Percentiles rank a stretch among this genome's conserved stretches.
Conservation (phyloP, 2,888 invertebrate species). For the Boloria selene region DNA sequence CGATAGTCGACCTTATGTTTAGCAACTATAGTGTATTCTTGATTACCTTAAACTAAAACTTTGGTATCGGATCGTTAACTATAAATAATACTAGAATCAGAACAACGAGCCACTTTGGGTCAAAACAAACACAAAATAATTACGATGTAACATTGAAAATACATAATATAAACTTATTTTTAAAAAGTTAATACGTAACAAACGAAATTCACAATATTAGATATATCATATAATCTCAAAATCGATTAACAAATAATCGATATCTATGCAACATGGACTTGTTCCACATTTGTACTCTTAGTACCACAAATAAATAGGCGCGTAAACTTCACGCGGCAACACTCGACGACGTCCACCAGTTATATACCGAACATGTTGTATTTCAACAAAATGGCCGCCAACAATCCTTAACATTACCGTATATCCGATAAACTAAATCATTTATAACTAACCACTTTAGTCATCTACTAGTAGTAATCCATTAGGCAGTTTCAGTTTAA, state of each 20-base stretch:
- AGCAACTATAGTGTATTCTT: constrained; percentile 9
- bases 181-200: constrained; percentile 1
- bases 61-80: constrained; percentile 28
- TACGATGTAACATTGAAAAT: not conserved
- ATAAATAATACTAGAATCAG: constrained; percentile 21
- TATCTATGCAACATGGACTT: constrained; percentile 25
- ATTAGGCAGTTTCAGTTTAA: constrained; percentile 38
- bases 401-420: constrained; percentile 1
- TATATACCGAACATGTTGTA: not conserved
- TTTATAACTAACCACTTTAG: constrained; percentile 10
- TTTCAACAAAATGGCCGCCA: constrained; percentile 4
- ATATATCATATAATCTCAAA: constrained; percentile 35
- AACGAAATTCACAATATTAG: constrained; percentile 22
- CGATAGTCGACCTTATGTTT: constrained; percentile 5
- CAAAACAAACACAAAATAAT: constrained; percentile 1
- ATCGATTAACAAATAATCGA: not conserved
- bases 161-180: not conserved
- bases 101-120: not conserved
- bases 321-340: not conserved
- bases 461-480: not conserved
- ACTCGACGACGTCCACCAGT: not conserved
- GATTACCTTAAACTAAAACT: constrained; percentile 19
- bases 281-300: constrained; percentile 47
- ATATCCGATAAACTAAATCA: constrained; percentile 11
- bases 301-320: constrained; percentile 43